These are phyloP conservation scores for Corythornis vintsioides DNA, from an alignment of 2,113 vertebrate species.

Conservation along the genomic window DNA sequence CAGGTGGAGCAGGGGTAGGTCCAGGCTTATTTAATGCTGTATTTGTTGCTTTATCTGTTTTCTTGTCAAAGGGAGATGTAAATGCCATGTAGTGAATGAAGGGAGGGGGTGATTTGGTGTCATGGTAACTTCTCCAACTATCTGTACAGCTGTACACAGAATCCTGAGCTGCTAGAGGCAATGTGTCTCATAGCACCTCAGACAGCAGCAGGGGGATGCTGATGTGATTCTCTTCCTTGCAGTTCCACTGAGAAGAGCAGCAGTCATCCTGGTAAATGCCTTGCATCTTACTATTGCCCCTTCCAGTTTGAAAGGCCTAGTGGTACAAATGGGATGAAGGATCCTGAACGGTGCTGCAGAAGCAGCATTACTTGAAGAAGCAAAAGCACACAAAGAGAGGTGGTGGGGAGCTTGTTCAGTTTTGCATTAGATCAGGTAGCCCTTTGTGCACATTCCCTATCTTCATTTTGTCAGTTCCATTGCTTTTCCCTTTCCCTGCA, in stretches of 20 bases:
- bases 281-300: background rate
- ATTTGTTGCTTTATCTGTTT: background rate
- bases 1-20: background rate
- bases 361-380: background rate
- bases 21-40: background rate
- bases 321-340: background rate
- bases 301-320: background rate
- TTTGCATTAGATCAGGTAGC: background rate
- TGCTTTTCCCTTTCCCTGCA: background rate
- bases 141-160: background rate
- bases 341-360: background rate
- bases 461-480: background rate
- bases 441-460: background rate
- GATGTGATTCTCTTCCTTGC: background rate
- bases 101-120: background rate
- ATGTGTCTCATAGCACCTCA: background rate
- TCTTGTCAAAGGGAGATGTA: background rate
- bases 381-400: background rate
- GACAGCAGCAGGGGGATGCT: background rate
- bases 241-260: background rate
- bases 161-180: background rate
- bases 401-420: too few species aligned
- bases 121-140: background rate
- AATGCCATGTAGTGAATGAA: background rate
- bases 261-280: background rate